Base-by-base conservation (phyloP, 2,113 vertebrate species). In the Numenius arquata region DNA sequence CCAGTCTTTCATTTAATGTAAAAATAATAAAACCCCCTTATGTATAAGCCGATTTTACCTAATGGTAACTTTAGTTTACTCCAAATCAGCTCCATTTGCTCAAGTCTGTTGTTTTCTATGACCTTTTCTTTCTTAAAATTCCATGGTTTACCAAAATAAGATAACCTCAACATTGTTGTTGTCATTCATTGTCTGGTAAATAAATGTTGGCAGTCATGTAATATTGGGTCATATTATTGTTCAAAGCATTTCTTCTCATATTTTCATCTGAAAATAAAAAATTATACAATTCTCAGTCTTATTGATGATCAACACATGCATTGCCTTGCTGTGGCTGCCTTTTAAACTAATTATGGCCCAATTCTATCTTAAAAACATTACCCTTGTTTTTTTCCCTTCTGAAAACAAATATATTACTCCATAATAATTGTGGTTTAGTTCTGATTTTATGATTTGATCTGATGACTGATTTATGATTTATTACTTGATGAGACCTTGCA, bases 1-100 rank as follows among this genome's bases (percentile, higher is more conserved):
- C 59, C 6, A 41, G 12, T 48, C 52, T 52, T 67, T 5, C 8
- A 29, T 53, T 90, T 45, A 62, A 79, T 30, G 15, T 30, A n/a
- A 62, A 55, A 85, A 36, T 40, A 50, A 48, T 36, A 70, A 73
- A 63, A 29, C 1, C 1, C 6, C 2, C 2, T 52, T 29, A 56
- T 0, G 0, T 20, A 11, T 30, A 83, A 80, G 2, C 12, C 17
- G 58, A 3, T 38, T 63, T 88, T 34, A 40, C 16, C 25, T 38
- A 58, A 21, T 32, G 15, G 15, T 43, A 40, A 41, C 47, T 90
- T 55, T 38, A 36, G 9, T 77, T 81, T 40, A 40, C 12, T 85
- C 21, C 32, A 65, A 11, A 85, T 77, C 8, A 38, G 3, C 3
- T 90, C 15, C 5, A 17, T 81, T 88, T 8, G 5, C 25, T 55